Evolutionary conservation across 2,797 vertebrate genomes (phyloP).

Genomic region (Huso huso): DNA sequence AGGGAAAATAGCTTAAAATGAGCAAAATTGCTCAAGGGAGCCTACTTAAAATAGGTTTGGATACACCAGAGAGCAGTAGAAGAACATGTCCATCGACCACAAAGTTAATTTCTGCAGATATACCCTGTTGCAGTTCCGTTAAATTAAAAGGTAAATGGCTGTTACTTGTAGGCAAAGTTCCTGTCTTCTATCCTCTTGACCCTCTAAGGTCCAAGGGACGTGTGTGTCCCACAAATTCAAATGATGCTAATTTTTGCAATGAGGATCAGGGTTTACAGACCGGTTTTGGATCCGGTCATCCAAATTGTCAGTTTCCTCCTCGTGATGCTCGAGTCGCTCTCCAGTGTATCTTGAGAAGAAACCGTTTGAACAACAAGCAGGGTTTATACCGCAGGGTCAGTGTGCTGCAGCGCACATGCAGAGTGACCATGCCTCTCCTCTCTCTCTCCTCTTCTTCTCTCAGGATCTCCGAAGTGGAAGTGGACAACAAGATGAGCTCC

Average conservation of each 20-base stretch:
- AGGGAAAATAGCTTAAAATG: neutral
- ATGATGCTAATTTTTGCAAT: neutral
- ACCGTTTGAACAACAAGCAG: too few relatives aligned
- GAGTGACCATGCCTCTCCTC: neutral
- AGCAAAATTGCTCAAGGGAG: neutral
- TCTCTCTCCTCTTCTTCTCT: neutral
- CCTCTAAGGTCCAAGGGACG: too few relatives aligned
- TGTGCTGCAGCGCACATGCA: neutral
- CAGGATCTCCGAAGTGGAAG: constrained; percentile 83
- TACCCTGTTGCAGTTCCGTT: too few relatives aligned
- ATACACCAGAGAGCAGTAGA: too few relatives aligned
- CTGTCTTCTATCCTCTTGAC: too few relatives aligned
- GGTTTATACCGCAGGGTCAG: too few relatives aligned
- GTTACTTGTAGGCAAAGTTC: too few relatives aligned
- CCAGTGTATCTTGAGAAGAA: too few relatives aligned
- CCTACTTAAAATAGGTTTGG: neutral
- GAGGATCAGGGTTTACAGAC: neutral
- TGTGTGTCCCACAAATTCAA: too few relatives aligned
- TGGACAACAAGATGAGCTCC: constrained; percentile 93
- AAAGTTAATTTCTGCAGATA: too few relatives aligned
- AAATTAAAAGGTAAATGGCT: too few relatives aligned
- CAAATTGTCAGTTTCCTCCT: neutral
- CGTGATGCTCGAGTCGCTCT: neutral
- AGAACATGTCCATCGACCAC: too few relatives aligned
- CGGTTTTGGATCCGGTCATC: neutral